Evolutionary conservation across 1,140 invertebrate species (phyloP), one percentile per base, ranked within the genome.

Genomic region (Melipona quadrifasciata): DNA sequence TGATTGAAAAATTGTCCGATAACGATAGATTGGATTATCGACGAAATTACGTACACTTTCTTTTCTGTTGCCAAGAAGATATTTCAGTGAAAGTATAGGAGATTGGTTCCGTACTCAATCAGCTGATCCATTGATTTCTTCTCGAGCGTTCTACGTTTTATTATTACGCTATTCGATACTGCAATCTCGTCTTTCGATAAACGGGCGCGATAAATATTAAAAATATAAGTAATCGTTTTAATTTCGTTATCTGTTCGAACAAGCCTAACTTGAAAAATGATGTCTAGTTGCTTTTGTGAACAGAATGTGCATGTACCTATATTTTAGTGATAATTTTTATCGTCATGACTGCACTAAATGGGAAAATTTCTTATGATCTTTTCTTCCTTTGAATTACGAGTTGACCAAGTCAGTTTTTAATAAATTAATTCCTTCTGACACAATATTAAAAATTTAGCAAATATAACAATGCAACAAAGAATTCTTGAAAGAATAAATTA

Each of bases 71-170:
- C 11, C 34, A 57, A 27, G 55, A 71, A 27, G 61, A 71, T 77
- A 80, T 39, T 72, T 31, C 47, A 87, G 71, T 74, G 75, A 87
- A 87, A 87, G 75, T 74, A 19, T 31, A 75, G 5, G 39, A 21
- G 39, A 31, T 61, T 14, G 65, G 34, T 75, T 58, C 39, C 34
- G 14, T 67, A 31, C 39, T 24, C 57, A 31, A 83, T 83, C 85
- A 87, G 85, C 71, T 88, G 76, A 76, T 51, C 58, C 57, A 88
- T 87, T 78, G 76, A 87, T 80, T 47, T 73, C 77, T 53, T 84
- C 76, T 65, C 39, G 57, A 82, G 34, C 67, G 31, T 74, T 65
- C 4, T 16, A 17, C 61, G n/a, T 14, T 65, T 65, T 31, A 65
- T 65, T 16, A 14, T 34, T 75, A 55, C 8, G n/a, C 19, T n/a